Evolutionary conservation across 2,888 invertebrate species (phyloP).

Genomic region (Apamea sordens): DNA sequence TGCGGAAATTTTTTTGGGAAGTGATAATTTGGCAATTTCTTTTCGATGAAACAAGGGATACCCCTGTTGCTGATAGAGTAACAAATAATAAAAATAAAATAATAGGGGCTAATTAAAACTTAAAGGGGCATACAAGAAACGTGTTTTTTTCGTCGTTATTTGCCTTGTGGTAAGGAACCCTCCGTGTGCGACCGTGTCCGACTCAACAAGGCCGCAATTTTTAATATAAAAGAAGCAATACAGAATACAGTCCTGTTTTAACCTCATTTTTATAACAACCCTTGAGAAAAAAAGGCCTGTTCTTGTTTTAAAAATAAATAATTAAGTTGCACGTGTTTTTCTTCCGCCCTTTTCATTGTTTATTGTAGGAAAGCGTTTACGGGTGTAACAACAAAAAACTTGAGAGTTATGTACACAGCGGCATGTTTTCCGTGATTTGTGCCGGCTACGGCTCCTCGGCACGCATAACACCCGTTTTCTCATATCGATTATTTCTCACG

Average conservation of each 20-base stretch:
- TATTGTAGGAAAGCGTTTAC: constrained; percentile 43
- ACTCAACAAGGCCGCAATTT: not conserved
- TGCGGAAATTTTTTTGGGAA: no score
- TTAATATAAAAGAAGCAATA: not conserved
- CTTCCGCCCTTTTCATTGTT: constrained; percentile 39
- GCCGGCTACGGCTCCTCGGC: constrained; percentile 42
- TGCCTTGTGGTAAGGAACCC: not conserved
- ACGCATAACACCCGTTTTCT: constrained; percentile 58
- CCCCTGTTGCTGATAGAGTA: not conserved
- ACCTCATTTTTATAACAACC: constrained; percentile 6
- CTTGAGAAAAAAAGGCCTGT: constrained; percentile 1
- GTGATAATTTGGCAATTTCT: no score
- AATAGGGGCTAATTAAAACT: no score
- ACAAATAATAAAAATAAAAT: no score
- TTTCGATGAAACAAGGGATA: no score
- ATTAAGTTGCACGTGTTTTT: constrained; percentile 38
- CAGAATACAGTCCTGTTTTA: not conserved
- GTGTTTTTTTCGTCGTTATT: not conserved
- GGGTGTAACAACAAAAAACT: constrained; percentile 43
- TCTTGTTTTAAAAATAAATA: constrained; percentile 44
- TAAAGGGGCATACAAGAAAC: no score
- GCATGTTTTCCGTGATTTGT: constrained; percentile 60
- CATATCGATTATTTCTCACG: constrained; percentile 69
- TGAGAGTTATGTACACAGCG: constrained; percentile 27
- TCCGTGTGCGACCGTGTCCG: not conserved